These are phyloP conservation scores for Ruditapes philippinarum DNA, from an alignment of 1,140 invertebrate genomes.

Conservation along the genomic window DNA sequence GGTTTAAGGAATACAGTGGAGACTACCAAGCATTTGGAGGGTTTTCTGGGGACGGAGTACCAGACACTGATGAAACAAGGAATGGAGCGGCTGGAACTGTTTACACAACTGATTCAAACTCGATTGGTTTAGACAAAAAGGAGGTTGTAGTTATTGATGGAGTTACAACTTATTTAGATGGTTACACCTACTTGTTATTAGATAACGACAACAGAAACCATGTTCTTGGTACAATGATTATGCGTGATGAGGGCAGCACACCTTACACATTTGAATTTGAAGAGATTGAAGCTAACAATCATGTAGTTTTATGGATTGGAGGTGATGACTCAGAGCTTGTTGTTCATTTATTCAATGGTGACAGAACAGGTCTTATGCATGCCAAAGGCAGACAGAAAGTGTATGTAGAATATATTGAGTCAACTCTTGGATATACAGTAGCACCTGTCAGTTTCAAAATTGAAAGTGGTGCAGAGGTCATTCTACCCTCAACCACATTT, in stretches of 20 bases:
- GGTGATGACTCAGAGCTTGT: slow-evolving; percentile 72
- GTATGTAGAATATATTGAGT: slow-evolving; percentile 77
- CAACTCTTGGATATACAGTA: slow-evolving; percentile 78
- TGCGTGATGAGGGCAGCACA: slow-evolving; percentile 59
- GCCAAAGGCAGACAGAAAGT: slow-evolving; percentile 73
- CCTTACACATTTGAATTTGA: slow-evolving; percentile 73
- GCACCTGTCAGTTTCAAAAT: slow-evolving; percentile 80
- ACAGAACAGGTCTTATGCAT: slow-evolving; percentile 79
- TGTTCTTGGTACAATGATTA: slow-evolving; percentile 74
- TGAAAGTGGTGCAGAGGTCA: slow-evolving; percentile 74
- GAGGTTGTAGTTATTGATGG: slow-evolving; percentile 68
- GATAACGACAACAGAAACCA: slow-evolving; percentile 81
- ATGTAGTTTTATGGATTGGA: slow-evolving; percentile 76
- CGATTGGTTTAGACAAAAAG: slow-evolving; percentile 61
- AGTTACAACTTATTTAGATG: slow-evolving; percentile 61
- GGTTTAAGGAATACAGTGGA: slow-evolving; percentile 76
- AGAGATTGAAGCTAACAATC: slow-evolving; percentile 74
- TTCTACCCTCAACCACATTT: slow-evolving; percentile 77
- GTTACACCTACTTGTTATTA: slow-evolving; percentile 72
- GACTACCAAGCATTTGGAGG: slow-evolving; percentile 74
- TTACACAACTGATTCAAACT: slow-evolving; percentile 74
- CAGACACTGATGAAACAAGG: slow-evolving; percentile 41
- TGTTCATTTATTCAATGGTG: slow-evolving; percentile 79
- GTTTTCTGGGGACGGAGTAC: slow-evolving; percentile 56
- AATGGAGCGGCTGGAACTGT: slow-evolving; percentile 79